Percentiles rank a stretch among this genome's conserved stretches.
Conservation (phyloP, 2,797 vertebrate species). For the Micrastur ruficollis region DNA sequence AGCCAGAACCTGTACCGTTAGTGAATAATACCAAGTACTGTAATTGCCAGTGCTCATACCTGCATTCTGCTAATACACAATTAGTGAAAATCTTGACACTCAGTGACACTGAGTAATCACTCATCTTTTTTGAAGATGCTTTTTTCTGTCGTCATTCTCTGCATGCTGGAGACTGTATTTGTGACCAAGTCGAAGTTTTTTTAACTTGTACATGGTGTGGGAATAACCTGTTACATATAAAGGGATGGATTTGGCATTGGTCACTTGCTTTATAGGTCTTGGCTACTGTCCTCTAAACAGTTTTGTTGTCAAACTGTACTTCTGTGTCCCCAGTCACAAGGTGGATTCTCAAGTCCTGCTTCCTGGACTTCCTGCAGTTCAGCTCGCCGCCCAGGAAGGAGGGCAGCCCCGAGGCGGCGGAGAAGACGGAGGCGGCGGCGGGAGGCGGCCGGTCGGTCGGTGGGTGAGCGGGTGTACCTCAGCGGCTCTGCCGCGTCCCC, state of each 20-base stretch:
- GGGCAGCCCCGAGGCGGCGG: slow-evolving; percentile 22
- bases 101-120: background rate
- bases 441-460: background rate
- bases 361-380: background rate
- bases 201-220: background rate
- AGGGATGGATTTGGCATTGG: background rate
- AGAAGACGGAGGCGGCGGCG: background rate
- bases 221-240: background rate
- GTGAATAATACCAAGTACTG: background rate
- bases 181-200: background rate
- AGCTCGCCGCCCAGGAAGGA: slow-evolving; percentile 12
- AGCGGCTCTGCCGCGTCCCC: too few species aligned
- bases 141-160: background rate
- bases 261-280: background rate
- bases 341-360: background rate
- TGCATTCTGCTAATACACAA: background rate
- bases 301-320: background rate
- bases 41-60: background rate
- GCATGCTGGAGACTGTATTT: background rate
- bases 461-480: too few species aligned
- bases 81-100: background rate
- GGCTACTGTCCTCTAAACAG: background rate
- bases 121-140: background rate
- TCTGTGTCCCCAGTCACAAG: background rate
- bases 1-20: background rate